These are phyloP conservation scores for Archips crataeganus DNA, from an alignment of 2,888 invertebrate genomes.

Conservation along the genomic window DNA sequence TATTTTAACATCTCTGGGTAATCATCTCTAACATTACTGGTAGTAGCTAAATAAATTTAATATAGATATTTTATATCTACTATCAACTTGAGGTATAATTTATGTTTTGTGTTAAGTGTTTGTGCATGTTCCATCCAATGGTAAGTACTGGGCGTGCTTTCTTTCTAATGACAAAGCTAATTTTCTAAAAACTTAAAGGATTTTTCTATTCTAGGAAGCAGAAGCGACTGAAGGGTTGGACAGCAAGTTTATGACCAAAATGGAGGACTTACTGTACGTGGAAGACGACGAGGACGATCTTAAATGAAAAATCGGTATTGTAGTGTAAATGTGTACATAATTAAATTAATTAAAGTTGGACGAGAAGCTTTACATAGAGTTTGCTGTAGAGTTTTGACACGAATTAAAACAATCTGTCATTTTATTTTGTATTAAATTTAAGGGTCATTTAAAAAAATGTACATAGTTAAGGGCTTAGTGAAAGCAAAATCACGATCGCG, in stretches of 20 bases:
- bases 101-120: not conserved
- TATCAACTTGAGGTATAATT: too few species aligned
- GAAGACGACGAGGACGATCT: constrained; percentile 80
- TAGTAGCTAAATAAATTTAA: not conserved
- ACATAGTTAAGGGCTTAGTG: too few species aligned
- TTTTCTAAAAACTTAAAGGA: not conserved
- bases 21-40: too few species aligned
- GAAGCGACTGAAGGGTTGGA: constrained; percentile 61
- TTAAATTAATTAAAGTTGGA: constrained; percentile 44
- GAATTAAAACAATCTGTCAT: not conserved
- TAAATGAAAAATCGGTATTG: constrained; percentile 58
- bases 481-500: too few species aligned
- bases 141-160: constrained; percentile 13
- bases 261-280: constrained; percentile 76
- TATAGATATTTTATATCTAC: not conserved
- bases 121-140: constrained; percentile 17
- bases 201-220: constrained; percentile 63
- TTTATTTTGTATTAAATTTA: not conserved
- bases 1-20: too few species aligned
- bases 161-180: not conserved
- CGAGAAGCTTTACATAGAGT: constrained; percentile 13
- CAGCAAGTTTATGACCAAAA: constrained; percentile 76
- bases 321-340: constrained; percentile 51
- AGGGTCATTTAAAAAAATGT: not conserved
- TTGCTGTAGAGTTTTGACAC: constrained; percentile 26